Evolutionary conservation across 2,797 vertebrate species (phyloP), one percentile per base, ranked within the genome.

Genomic region (Anolis apletophallus): DNA sequence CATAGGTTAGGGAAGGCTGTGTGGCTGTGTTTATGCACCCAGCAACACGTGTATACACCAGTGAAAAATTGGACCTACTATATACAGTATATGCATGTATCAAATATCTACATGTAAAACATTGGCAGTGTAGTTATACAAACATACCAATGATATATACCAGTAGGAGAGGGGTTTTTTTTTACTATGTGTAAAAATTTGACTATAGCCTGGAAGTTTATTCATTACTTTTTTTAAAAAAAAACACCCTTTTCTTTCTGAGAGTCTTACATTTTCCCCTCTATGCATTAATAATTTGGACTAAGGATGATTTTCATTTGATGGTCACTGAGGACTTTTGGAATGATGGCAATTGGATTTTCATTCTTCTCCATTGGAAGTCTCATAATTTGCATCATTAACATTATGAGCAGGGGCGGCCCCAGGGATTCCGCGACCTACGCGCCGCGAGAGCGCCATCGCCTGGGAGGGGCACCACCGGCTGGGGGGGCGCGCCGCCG

Each of bases 311-410:
- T 90, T 77, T 91, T 88, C 68, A 85, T 72, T 83, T 86, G 67
- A 61, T 54, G 57, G 69, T 76, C 81, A 80, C 55, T 69, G 83
- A 87, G 80, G 82, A 0, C 85, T 86, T 85, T 74, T 34, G 68
- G 73, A 92, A 83, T 74, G 75, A 74, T 80, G 81, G 59, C 69
- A 64, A 91, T 85, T 80, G 78, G 85, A 57, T 73, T 57, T 19
- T 89, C 85, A 23, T 87, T 82, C 83, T 92, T 88, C 69, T 1
- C 0, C 71, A 85, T 1, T 6, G 75, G 75, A 9, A 54, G 50
- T 32, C 74, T 86, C 87, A 76, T 80, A 72, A 83, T 40, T 84
- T 29, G 40, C 21, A 87, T 11, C 17, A 54, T 90, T 86, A 6
- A 88, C 40, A 40, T 40, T 40, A 40, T 40, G 40, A 40, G 40